These are phyloP conservation scores for Myopa tessellatipennis DNA, from an alignment of 2,888 invertebrate genomes.

Conservation along the genomic window DNA sequence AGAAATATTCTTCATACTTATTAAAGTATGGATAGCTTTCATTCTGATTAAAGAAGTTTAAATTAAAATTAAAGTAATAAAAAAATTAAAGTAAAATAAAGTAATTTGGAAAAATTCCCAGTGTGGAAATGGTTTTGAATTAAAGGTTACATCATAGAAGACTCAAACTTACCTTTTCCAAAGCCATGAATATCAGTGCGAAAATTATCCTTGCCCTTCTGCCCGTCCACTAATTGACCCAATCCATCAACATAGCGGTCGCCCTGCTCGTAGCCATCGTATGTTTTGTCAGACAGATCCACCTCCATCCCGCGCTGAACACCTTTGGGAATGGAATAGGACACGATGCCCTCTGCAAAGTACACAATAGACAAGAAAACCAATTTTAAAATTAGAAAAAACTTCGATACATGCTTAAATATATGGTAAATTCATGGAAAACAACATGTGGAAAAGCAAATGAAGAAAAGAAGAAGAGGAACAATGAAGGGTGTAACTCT, in stretches of 20 bases:
- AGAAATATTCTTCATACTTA: too few relatives aligned
- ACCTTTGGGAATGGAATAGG: constrained; percentile 84
- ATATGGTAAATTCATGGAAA: constrained; percentile 31
- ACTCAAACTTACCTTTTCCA: constrained; percentile 73
- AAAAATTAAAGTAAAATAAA: too few relatives aligned
- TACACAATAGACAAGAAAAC: constrained; percentile 19
- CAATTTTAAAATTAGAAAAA: constrained; percentile 26
- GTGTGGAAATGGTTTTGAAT: background rate
- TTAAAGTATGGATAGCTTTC: too few relatives aligned
- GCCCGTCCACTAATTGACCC: constrained; percentile 83
- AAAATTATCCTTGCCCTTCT: constrained; percentile 81
- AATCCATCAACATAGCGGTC: constrained; percentile 77
- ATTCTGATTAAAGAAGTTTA: too few relatives aligned
- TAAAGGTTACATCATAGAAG: background rate
- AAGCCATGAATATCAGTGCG: constrained; percentile 74
- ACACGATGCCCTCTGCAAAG: constrained; percentile 79
- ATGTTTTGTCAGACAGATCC: constrained; percentile 81
- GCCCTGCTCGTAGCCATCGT: constrained; percentile 78
- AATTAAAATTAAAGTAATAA: too few relatives aligned
- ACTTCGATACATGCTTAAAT: constrained; percentile 19
- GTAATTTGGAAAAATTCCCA: background rate
- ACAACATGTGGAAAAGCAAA: background rate
- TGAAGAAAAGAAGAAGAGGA: constrained; percentile 5
- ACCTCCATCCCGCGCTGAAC: constrained; percentile 77
- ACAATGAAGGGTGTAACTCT: constrained; percentile 51